phyloP scores from a whole-genome alignment of 1,140 invertebrate genomes.

The Trinorchestia longiramus region DNA sequence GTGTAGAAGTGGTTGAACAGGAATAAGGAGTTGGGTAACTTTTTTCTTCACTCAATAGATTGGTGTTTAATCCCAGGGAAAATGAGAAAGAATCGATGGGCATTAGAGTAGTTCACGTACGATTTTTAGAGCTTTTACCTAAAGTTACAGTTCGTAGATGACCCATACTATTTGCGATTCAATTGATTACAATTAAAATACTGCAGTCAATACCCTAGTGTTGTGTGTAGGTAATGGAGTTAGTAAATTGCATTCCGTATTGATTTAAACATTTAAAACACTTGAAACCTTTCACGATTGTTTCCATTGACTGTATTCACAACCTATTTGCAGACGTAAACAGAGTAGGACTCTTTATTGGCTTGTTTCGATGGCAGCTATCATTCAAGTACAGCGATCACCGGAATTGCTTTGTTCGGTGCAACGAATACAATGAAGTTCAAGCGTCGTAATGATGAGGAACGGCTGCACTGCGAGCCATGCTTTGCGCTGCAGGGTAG shows the following conservation, averaged over 20 bases:
- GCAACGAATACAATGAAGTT: conserved; percentile 24
- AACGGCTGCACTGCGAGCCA: background rate
- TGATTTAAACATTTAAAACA: background rate
- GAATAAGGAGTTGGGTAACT: background rate
- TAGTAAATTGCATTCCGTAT: background rate
- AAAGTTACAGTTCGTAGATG: background rate
- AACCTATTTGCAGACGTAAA: background rate
- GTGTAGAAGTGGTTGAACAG: background rate
- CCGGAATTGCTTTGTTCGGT: background rate
- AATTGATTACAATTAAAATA: background rate
- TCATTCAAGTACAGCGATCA: background rate
- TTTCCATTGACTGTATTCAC: background rate
- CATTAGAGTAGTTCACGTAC: background rate
- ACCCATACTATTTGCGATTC: background rate
- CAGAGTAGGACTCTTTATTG: background rate
- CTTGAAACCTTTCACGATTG: background rate
- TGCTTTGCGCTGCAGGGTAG: background rate
- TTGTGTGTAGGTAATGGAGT: background rate
- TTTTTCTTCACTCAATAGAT: background rate
- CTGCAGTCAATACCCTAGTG: background rate
- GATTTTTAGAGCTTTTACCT: background rate
- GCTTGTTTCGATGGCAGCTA: background rate
- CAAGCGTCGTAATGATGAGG: conserved; percentile 23
- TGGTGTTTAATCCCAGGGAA: background rate
- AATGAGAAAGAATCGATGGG: background rate